Percentiles rank a stretch among this genome's conserved stretches.
Conservation (phyloP, 2,797 vertebrate genomes). For the Schizothorax lantsangensis region DNA sequence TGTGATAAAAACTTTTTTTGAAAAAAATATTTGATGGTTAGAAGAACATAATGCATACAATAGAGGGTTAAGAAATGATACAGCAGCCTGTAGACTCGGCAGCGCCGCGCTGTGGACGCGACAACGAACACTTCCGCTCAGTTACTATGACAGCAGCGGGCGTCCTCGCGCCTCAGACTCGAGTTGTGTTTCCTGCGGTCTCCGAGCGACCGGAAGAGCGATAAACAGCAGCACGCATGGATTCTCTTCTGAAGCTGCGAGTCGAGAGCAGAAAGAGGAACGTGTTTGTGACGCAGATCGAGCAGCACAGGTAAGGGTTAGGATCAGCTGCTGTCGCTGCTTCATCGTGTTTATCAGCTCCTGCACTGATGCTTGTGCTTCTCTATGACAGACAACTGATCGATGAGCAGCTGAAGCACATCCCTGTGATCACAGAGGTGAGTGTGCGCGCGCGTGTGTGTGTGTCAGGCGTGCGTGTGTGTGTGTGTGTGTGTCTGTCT, state of each 20-base stretch:
- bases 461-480: too few relatives aligned
- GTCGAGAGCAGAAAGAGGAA: constrained; percentile 74
- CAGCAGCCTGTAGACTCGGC: too few relatives aligned
- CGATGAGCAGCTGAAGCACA: constrained; percentile 68
- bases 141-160: constrained; percentile 72
- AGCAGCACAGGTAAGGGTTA: constrained; percentile 71
- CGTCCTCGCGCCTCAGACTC: constrained; percentile 60
- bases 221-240: constrained; percentile 59
- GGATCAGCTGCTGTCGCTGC: background rate
- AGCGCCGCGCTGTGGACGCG: background rate
- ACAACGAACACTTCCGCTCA: background rate
- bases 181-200: constrained; percentile 59
- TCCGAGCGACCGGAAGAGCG: constrained; percentile 71
- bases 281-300: constrained; percentile 80
- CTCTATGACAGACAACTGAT: constrained; percentile 62
- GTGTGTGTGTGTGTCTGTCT: too few relatives aligned
- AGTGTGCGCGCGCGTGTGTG: too few relatives aligned
- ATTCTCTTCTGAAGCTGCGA: constrained; percentile 66
- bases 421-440: constrained; percentile 76
- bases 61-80: too few relatives aligned
- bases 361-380: constrained; percentile 7
- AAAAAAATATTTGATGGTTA: too few relatives aligned
- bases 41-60: too few relatives aligned
- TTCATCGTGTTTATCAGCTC: background rate
- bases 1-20: too few relatives aligned